A percentile compares a stretch with the other conserved stretches of the same genome.
Evolutionary conservation across 2,797 vertebrate genomes (phyloP).

Genomic region (Paratrypauchen microcephalus): DNA sequence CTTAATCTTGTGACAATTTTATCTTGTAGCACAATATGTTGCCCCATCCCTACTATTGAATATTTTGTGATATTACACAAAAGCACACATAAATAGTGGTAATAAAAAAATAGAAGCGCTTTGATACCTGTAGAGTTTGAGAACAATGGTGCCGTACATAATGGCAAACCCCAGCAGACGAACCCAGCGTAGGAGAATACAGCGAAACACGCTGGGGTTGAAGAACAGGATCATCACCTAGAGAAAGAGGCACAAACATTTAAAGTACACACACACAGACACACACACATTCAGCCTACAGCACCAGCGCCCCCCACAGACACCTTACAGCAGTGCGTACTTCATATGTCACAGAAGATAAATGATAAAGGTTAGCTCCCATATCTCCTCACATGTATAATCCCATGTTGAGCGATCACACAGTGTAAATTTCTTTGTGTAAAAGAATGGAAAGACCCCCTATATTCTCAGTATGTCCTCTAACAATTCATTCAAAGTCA

Average conservation of each 20-base stretch:
- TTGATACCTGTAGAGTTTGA: slow-evolving; percentile 95
- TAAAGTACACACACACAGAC: background rate
- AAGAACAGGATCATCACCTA: slow-evolving; percentile 97
- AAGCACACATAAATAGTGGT: background rate
- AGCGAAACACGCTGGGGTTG: slow-evolving; percentile 91
- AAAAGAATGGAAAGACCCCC: background rate
- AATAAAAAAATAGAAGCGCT: background rate
- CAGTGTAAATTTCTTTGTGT: background rate
- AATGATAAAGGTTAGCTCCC: slow-evolving; percentile 9
- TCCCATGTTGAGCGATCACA: background rate
- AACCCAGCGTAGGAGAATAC: slow-evolving; percentile 95
- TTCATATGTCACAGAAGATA: slow-evolving; percentile 32
- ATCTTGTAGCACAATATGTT: background rate
- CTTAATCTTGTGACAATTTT: background rate
- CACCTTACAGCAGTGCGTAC: slow-evolving; percentile 13
- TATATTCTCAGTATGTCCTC: slow-evolving; percentile 26
- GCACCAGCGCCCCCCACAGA: slow-evolving; percentile 23
- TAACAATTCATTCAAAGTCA: slow-evolving; percentile 1
- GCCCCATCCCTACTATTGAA: background rate
- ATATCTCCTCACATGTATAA: background rate
- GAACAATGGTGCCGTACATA: slow-evolving; percentile 92
- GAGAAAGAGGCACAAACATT: slow-evolving; percentile 17
- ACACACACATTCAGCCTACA: slow-evolving; percentile 5
- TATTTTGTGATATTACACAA: background rate
- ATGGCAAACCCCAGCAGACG: slow-evolving; percentile 92